Evolutionary conservation across 2,113 vertebrate species (phyloP), one percentile per base, ranked within the genome.

Genomic region (Lanius collurio): DNA sequence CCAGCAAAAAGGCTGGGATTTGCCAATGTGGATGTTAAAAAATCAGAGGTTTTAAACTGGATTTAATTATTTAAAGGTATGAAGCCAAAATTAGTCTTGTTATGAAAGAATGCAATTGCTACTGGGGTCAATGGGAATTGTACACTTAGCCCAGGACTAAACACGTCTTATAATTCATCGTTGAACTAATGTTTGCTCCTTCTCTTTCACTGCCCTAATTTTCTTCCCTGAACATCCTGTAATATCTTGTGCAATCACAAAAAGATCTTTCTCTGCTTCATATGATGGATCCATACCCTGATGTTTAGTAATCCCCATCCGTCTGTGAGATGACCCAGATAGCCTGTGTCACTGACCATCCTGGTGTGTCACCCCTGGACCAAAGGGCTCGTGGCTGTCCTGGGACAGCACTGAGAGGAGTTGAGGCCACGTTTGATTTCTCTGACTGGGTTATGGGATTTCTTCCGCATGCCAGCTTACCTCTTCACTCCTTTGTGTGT

Each of bases 341-440:
- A 39, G 4, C 33, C 37, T 74, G 4, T 89, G 15, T 16, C 9
- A 2, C 18, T 64, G 55, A 26, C 7, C 7, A 14, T 56, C 24
- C 23, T 41, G 16, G 14, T 30, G 4, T 87, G 35, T 33, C 35
- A 28, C 5, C 15, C 15, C 15, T 75, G 39, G 8, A 35, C 22
- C 24, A 70, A 57, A 70, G 26, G 31, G 31, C 19, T 86, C 15
- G 1, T 13, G 37, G 21, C 23, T 73, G 15, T 39, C 35, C 49
- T 27, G 24, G 18, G 15, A 37, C 30, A 76, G 12, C 23, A 9
- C 27, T 18, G 49, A 62, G 17, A 67, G 16, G 33, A 46, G 9
- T 10, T 0, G 0, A 78, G 31, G 22, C 56, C 1, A 0, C 17
- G 24, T 31, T 91, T 15, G 2, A 3, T 77, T 86, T 77, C n/a